Evolutionary conservation across 2,797 vertebrate genomes (phyloP).

Genomic region (Masticophis lateralis): DNA sequence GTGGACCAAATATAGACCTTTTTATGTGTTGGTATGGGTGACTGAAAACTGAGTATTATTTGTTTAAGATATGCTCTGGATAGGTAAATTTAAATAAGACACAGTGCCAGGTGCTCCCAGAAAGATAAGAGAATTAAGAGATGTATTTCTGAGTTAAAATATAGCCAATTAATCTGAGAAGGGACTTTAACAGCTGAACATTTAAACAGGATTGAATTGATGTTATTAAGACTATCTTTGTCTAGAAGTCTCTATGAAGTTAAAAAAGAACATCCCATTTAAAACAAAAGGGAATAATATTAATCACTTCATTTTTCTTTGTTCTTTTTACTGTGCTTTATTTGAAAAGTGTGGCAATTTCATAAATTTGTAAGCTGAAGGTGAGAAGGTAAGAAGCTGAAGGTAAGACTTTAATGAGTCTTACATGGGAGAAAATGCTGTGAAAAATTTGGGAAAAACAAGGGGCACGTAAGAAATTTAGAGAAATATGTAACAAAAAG

Average conservation of each 20-base stretch:
- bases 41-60: constrained; percentile 59
- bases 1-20: constrained; percentile 51
- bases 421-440: fast-evolving
- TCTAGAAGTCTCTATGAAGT: constrained; percentile 29
- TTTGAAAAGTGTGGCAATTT: not conserved
- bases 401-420: not conserved
- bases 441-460: not conserved
- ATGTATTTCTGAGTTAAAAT: constrained; percentile 33
- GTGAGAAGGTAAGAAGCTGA: too few relatives aligned
- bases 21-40: constrained; percentile 10
- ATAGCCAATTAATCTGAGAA: constrained; percentile 50
- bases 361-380: not conserved
- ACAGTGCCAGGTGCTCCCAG: constrained; percentile 63
- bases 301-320: not conserved
- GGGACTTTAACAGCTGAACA: constrained; percentile 31
- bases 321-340: not conserved
- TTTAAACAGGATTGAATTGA: constrained; percentile 30
- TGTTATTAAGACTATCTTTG: not conserved
- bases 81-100: constrained; percentile 70
- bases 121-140: constrained; percentile 68
- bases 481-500: fast-evolving
- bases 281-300: constrained; percentile 17
- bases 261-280: constrained; percentile 34
- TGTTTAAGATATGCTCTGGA: constrained; percentile 61
- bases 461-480: not conserved